A percentile compares a stretch with the other conserved stretches of the same genome.
phyloP scores from a whole-genome alignment of 2,113 vertebrate genomes.

The Monarcha castaneiventris region DNA sequence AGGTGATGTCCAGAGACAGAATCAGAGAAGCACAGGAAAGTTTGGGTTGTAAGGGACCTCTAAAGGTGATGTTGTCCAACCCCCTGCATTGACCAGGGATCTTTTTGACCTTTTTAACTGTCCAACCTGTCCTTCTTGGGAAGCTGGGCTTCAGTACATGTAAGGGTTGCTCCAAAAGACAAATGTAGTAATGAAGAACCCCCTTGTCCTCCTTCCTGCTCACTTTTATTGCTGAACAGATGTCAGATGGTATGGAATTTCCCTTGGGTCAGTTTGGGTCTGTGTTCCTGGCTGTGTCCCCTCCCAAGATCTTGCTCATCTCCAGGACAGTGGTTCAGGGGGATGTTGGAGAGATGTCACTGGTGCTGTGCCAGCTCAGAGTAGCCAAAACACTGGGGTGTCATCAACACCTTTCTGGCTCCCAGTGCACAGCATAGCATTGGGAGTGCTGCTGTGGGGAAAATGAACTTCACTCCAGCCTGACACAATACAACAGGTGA shows the following conservation, averaged over 20 bases:
- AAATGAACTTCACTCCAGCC: neutral
- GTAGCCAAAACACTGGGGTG: neutral
- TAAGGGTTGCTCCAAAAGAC: neutral
- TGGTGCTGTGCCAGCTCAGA: neutral
- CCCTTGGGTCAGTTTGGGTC: no score
- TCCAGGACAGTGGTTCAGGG: no score
- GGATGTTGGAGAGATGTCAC: neutral
- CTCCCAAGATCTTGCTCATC: neutral
- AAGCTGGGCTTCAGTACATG: neutral
- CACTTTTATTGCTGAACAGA: no score
- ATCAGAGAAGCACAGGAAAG: neutral
- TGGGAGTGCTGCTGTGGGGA: neutral
- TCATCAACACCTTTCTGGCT: neutral
- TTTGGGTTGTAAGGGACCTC: neutral
- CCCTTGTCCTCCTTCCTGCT: neutral
- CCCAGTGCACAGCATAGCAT: neutral
- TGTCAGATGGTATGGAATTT: neutral
- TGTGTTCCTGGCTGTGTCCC: neutral
- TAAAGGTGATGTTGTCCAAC: neutral
- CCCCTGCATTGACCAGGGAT: neutral
- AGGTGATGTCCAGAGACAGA: neutral
- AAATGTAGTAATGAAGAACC: neutral
- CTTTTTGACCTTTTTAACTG: neutral
- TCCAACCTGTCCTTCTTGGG: neutral
- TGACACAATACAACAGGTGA: neutral